Base-by-base conservation (phyloP, 2,888 invertebrate species). In the Ophioninae sp. region DNA sequence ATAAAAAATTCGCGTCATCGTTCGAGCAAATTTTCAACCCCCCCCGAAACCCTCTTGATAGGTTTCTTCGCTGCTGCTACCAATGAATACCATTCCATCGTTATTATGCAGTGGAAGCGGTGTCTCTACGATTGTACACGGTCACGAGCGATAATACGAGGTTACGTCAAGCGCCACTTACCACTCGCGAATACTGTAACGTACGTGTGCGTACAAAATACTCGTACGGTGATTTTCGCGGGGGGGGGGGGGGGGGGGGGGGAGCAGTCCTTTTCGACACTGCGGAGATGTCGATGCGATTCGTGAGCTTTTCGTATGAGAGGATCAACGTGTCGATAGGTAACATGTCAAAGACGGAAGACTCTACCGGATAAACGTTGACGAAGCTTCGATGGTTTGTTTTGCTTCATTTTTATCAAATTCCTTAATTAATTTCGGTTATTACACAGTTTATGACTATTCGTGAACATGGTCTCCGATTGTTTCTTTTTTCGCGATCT, bases 201-300 rank as follows among this genome's bases (percentile, higher is more conserved):
- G 50, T 50, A 50, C 50, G 50, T 50, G 50, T 17, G 50, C 50
- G 50, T 50, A 50, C 50, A 50, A 50, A 50, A 50, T 50, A 50
- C 17, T 50, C 50, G 17, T 44, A 50, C 50, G 17, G 50, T 17
- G 50, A 13, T 5, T 50, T 10, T 10, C 50, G 10, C 10, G 50
- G 13, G 50, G 13, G 8, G 13, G 44, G 8, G 13, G 44, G 13
- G 50, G 13, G 17, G n/a, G 39, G 7, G 56, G 56, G 23, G 44
- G 56, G 23, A 68, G 7, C 41, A 30, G 69, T 39, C 57, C 57
- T 78, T 79, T 65, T 82, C 74, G 69, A 75, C 70, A 64, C 10
- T 37, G 57, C 59, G 61, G 57, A 59, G 56, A 59, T 67, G 79
- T 75, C 70, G 69, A 79, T 69, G 70, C 64, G 67, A 73, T 30